Conservation (phyloP, 1,140 invertebrate species). For the Mamestra configurata region DNA sequence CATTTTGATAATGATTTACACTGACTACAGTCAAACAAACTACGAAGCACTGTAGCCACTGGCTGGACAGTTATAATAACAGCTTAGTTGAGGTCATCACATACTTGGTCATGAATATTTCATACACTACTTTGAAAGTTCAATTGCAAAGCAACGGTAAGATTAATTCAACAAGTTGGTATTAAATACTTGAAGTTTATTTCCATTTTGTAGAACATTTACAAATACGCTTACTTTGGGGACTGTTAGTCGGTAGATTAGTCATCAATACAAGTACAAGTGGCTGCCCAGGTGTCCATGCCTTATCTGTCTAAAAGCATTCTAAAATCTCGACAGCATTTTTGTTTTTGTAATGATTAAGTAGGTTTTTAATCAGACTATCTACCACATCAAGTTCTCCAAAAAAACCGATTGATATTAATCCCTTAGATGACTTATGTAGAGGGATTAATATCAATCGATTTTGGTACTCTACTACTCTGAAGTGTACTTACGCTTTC, state of each 20-base stretch:
- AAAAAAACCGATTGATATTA: too few species aligned
- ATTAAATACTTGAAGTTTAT: conserved; percentile 41
- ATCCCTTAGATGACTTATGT: too few species aligned
- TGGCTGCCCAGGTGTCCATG: conserved; percentile 3
- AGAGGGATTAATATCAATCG: too few species aligned
- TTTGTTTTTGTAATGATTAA: background rate
- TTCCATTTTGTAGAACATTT: conserved; percentile 37
- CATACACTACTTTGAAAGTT: conserved; percentile 59
- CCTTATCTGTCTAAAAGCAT: background rate
- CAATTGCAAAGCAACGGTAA: conserved; percentile 36
- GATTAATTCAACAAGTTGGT: conserved; percentile 32
- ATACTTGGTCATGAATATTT: conserved; percentile 63
- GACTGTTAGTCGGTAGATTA: conserved; percentile 17
- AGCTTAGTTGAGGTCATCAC: conserved; percentile 61
- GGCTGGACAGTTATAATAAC: conserved; percentile 65
- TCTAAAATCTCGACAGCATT: background rate
- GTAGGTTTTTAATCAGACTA: background rate
- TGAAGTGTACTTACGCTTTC: too few species aligned
- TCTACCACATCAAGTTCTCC: too few species aligned
- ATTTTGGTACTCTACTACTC: too few species aligned
- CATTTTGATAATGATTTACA: conserved; percentile 51
- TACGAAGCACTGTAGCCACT: conserved; percentile 43
- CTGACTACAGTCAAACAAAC: conserved; percentile 22
- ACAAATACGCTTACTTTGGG: conserved; percentile 1
- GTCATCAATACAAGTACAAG: conserved; percentile 20